phyloP scores from a whole-genome alignment of 1,140 invertebrate genomes.

The Eriocheir sinensis region DNA sequence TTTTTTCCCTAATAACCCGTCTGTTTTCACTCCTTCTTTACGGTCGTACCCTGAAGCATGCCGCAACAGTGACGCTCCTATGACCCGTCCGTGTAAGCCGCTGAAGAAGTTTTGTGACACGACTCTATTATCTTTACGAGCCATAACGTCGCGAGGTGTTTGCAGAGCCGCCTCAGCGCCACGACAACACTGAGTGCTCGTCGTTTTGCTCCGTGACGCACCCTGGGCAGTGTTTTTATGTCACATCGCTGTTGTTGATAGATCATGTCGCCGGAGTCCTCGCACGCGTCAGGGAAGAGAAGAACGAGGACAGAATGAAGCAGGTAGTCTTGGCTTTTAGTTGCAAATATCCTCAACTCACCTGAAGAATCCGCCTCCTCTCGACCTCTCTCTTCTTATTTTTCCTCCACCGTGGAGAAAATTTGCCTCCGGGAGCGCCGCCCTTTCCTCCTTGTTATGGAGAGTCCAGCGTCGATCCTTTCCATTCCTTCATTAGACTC shows the following conservation, averaged over 20 bases:
- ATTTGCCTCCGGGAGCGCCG: not conserved
- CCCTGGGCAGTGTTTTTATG: too few relatives aligned
- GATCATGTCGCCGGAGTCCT: not conserved
- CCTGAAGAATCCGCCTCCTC: not conserved
- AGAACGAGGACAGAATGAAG: not conserved
- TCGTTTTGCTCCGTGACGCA: too few relatives aligned
- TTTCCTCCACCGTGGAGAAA: not conserved
- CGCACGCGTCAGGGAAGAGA: not conserved
- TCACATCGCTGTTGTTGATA: not conserved
- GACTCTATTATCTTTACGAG: constrained; percentile 3
- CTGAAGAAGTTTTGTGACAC: not conserved
- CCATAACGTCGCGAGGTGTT: too few relatives aligned
- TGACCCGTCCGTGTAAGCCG: too few relatives aligned
- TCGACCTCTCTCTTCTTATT: not conserved
- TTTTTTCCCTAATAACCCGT: too few relatives aligned
- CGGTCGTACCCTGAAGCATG: too few relatives aligned
- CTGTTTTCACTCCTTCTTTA: too few relatives aligned
- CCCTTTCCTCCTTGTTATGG: constrained; percentile 14
- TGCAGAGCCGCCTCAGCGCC: too few relatives aligned
- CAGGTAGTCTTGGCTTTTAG: not conserved
- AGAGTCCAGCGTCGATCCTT: not conserved
- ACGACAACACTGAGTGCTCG: too few relatives aligned
- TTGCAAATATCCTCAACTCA: constrained; percentile 25
- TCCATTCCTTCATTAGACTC: not conserved
- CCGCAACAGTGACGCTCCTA: too few relatives aligned